A percentile compares a stretch with the other conserved stretches of the same genome.
phyloP scores from a whole-genome alignment of 2,113 vertebrate genomes.

The Oncorhynchus tshawytscha region DNA sequence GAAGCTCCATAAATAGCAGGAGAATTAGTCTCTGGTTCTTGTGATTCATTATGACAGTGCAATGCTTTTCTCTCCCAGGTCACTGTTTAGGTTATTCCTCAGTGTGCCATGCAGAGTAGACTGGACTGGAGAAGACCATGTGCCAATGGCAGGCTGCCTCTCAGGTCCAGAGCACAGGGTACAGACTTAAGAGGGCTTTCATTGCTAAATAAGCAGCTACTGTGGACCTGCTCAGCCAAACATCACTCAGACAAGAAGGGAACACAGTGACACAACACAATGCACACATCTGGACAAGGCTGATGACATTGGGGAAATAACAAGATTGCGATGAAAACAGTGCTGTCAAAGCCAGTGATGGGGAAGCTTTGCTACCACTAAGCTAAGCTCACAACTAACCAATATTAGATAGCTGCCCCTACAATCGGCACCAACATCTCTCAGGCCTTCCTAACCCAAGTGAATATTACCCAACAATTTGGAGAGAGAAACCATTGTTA shows the following conservation, averaged over 20 bases:
- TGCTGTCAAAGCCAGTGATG: too few species aligned
- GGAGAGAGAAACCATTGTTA: too few species aligned
- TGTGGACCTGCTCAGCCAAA: neutral
- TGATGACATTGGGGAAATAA: too few species aligned
- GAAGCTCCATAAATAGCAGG: slow-evolving; percentile 68
- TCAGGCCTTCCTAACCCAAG: neutral
- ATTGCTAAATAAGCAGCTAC: neutral
- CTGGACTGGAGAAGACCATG: slow-evolving; percentile 29
- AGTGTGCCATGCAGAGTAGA: slow-evolving; percentile 7
- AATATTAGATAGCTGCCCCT: too few species aligned
- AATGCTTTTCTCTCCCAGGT: slow-evolving; percentile 23
- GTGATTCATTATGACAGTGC: slow-evolving; percentile 50
- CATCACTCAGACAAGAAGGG: neutral
- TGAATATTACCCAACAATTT: too few species aligned
- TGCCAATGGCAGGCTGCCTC: slow-evolving; percentile 60
- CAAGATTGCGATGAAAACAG: too few species aligned
- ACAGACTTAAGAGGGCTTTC: neutral
- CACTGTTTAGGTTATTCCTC: neutral
- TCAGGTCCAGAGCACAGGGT: slow-evolving; percentile 54
- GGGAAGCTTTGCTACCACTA: too few species aligned
- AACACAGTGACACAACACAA: neutral
- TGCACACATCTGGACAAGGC: too few species aligned
- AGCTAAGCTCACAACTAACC: too few species aligned
- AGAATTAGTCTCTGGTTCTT: slow-evolving; percentile 61
- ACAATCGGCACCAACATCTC: neutral